Percentiles rank a stretch among this genome's conserved stretches.
Conservation (phyloP, 1,140 invertebrate species). For the Camponotus pennsylvanicus region DNA sequence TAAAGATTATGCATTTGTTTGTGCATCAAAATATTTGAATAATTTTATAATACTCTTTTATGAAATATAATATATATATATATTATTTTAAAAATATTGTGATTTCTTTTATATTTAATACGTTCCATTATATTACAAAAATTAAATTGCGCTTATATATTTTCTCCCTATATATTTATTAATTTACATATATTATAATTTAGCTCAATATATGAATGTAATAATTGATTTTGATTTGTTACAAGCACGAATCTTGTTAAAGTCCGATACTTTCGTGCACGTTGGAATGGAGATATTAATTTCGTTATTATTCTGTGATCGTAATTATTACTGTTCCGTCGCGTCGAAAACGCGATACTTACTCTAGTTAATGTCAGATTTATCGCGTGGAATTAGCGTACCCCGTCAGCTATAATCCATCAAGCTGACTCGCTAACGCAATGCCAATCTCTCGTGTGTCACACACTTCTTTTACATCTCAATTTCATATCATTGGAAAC, state of each 20-base stretch:
- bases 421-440: constrained; percentile 53
- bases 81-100: too few species aligned
- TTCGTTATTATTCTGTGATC: constrained; percentile 59
- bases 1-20: too few species aligned
- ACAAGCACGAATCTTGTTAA: not conserved
- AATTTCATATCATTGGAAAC: constrained; percentile 7
- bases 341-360: constrained; percentile 54
- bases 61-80: too few species aligned
- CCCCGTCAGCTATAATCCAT: constrained; percentile 65
- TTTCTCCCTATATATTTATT: not conserved
- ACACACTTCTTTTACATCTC: constrained; percentile 33
- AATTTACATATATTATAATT: not conserved
- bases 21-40: too few species aligned
- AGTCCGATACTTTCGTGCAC: not conserved
- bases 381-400: constrained; percentile 69
- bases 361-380: constrained; percentile 69
- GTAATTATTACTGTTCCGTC: constrained; percentile 64
- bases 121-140: too few species aligned
- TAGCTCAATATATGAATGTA: not conserved
- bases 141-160: too few species aligned
- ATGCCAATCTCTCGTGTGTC: constrained; percentile 36
- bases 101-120: too few species aligned
- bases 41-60: too few species aligned
- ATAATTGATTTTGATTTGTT: not conserved
- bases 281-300: constrained; percentile 53